These are phyloP conservation scores for Drosophila birchii DNA, from an alignment of 2,888 invertebrate species.

Conservation along the genomic window DNA sequence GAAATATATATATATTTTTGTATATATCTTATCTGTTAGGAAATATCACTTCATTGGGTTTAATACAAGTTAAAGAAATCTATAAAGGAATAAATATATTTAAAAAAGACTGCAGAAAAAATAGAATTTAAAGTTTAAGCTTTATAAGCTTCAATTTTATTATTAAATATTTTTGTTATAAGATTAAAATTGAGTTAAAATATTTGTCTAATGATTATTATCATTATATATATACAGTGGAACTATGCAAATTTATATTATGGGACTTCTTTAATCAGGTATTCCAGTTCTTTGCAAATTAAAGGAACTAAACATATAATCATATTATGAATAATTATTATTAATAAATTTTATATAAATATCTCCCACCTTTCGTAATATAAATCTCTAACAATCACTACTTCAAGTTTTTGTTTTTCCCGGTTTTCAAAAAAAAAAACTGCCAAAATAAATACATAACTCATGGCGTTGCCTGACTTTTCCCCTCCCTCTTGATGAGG, in stretches of 20 bases:
- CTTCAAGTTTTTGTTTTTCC: background rate
- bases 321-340: too few relatives aligned
- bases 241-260: background rate
- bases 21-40: background rate
- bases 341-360: background rate
- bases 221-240: too few relatives aligned
- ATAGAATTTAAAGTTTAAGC: background rate
- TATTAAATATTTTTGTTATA: background rate
- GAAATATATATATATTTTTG: too few relatives aligned
- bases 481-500: background rate
- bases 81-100: background rate
- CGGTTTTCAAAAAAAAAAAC: background rate
- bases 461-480: slow-evolving; percentile 20
- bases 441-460: slow-evolving; percentile 34
- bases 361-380: too few relatives aligned
- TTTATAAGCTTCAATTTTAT: background rate
- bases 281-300: background rate
- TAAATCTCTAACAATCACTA: background rate
- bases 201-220: too few relatives aligned
- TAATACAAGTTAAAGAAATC: too few relatives aligned
- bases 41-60: background rate
- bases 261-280: background rate
- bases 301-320: too few relatives aligned
- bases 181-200: background rate
- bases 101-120: rapidly evolving